Evolutionary conservation across 2,888 invertebrate genomes (phyloP), one percentile per base, ranked within the genome.

Genomic region (Agrochola circellaris): DNA sequence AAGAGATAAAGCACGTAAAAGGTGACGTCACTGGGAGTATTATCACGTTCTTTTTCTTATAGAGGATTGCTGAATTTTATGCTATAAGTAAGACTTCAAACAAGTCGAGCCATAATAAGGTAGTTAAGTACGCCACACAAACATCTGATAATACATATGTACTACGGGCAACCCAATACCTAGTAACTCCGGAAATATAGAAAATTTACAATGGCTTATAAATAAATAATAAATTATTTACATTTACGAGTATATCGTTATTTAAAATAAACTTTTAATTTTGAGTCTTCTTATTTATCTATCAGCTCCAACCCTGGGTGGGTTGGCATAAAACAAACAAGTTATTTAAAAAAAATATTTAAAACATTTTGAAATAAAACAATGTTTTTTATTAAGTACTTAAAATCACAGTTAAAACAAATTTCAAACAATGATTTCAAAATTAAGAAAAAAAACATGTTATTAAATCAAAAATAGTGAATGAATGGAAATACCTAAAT

Each of bases 261-360:
- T 23, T 87, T 69, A 65, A 79, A 61, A 67, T 71, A 61, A 77
- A 73, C 56, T 71, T 72, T 83, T 65, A 68, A 75, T 81, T 78
- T 67, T 4, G 9, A 73, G 73, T 69, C 38, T 73, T 45, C 54
- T 42, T 60, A 64, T 70, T 69, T 68, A 74, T 62, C 42, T 77
- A 85, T 76, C 68, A 74, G 61, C 73, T 58, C 56, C 45, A 67
- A 34, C 42, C 42, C 42, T 9, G 42, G 42, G 9, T 38, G 6
- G 38, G 38, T 42, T 42, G 42, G 2, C 11, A 42, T 42, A 42
- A 42, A 11, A 42, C 11, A 42, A 42, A 9, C 42, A 42, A 9
- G 0, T 42, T 42, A 9, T 42, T 42, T 42, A 9, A 11, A 34
- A 11, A 42, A 11, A 11, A 11, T 42, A 11, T 42, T 42, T 42